Evolutionary conservation across 1,140 invertebrate species (phyloP).

Genomic region (Eciton burchellii): DNA sequence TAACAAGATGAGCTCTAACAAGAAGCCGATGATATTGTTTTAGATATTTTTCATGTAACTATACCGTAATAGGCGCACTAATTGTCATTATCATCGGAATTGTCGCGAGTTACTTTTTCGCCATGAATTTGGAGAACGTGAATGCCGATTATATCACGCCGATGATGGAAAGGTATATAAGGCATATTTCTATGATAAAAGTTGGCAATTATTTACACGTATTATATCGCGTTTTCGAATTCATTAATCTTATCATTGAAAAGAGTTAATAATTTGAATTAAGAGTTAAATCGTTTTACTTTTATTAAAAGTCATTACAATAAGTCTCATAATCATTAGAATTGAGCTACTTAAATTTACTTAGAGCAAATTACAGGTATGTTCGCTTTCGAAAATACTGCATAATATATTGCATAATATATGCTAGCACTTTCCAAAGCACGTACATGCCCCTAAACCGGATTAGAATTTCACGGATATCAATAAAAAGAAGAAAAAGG

Average conservation of each 20-base stretch:
- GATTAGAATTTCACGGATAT: neutral
- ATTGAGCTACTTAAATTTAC: too few species aligned
- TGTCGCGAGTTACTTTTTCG: slow-evolving; percentile 84
- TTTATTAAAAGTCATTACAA: too few species aligned
- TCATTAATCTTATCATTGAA: too few species aligned
- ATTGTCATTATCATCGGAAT: slow-evolving; percentile 82
- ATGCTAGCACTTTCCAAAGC: neutral
- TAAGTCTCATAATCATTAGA: too few species aligned
- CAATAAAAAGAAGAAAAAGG: neutral
- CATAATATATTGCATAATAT: slow-evolving; percentile 1
- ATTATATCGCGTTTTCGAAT: too few species aligned
- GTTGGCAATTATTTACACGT: too few species aligned
- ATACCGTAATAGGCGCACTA: slow-evolving; percentile 85
- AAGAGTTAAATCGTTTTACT: too few species aligned
- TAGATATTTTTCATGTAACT: slow-evolving; percentile 89
- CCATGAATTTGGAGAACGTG: slow-evolving; percentile 73
- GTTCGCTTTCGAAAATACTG: too few species aligned
- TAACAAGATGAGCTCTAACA: slow-evolving; percentile 28
- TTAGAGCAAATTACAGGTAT: too few species aligned
- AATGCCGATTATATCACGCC: slow-evolving; percentile 78
- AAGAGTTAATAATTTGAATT: too few species aligned
- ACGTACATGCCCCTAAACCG: neutral
- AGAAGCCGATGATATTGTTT: slow-evolving; percentile 79
- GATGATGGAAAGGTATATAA: slow-evolving; percentile 74
- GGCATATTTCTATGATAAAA: neutral